phyloP scores from a whole-genome alignment of 2,888 invertebrate genomes.

The Pseudoips prasinana region DNA sequence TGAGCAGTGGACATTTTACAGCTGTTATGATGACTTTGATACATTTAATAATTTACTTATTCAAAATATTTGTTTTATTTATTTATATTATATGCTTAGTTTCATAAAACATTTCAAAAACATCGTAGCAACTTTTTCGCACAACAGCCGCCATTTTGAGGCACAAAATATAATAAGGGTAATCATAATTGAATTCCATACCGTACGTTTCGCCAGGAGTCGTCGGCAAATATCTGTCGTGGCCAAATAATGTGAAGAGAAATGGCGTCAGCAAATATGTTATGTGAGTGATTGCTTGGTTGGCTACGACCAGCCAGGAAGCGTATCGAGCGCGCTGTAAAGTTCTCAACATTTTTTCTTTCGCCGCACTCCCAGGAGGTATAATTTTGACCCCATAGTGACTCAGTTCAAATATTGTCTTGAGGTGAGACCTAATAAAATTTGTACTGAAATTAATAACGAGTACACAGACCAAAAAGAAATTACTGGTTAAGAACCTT shows the following conservation, averaged over 20 bases:
- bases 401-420: conserved; percentile 43
- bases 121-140: no score
- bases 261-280: conserved; percentile 48
- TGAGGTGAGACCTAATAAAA: conserved; percentile 43
- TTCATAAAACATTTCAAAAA: no score
- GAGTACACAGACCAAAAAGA: no score
- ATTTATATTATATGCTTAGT: no score
- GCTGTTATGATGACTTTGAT: no score
- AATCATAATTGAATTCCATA: conserved; percentile 14
- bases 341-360: conserved; percentile 32
- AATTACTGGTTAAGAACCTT: no score
- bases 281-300: conserved; percentile 44
- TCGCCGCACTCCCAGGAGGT: conserved; percentile 33
- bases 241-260: conserved; percentile 45
- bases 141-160: no score
- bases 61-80: no score
- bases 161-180: no score
- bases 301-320: conserved; percentile 49
- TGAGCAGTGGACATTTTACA: no score
- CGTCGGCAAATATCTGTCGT: conserved; percentile 47
- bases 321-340: conserved; percentile 40
- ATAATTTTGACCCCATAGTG: conserved; percentile 41
- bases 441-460: not conserved
- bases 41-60: no score
- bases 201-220: conserved; percentile 54